Percentiles rank a stretch among this genome's conserved stretches.
These are phyloP conservation scores for Protomyctophum bolini DNA, from an alignment of 2,113 vertebrate species.

Conservation along the genomic window DNA sequence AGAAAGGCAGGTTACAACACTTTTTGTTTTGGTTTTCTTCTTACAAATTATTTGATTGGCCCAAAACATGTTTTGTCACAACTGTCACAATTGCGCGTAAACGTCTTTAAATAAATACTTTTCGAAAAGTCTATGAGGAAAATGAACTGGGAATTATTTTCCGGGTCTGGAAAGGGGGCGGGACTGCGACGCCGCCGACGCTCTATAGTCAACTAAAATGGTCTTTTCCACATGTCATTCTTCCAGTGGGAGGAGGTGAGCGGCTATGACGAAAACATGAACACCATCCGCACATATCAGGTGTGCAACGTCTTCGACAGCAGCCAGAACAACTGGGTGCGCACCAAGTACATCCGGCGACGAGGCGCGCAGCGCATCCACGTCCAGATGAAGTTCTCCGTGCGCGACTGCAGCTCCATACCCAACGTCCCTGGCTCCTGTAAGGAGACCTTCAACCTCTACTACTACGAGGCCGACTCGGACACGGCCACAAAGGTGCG, in stretches of 20 bases:
- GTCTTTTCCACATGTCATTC: neutral
- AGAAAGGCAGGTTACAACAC: too few relatives aligned
- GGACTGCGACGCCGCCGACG: too few relatives aligned
- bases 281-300: conserved; percentile 97
- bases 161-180: too few relatives aligned
- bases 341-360: conserved; percentile 90
- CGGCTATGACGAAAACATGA: conserved; percentile 97
- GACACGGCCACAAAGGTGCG: conserved; percentile 84
- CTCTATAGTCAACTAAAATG: neutral
- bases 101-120: too few relatives aligned
- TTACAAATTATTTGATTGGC: too few relatives aligned
- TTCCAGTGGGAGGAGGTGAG: conserved; percentile 97
- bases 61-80: too few relatives aligned
- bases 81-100: too few relatives aligned
- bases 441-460: conserved; percentile 98
- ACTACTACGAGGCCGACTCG: conserved; percentile 89
- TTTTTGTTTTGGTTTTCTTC: too few relatives aligned
- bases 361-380: conserved; percentile 92
- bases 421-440: conserved; percentile 95
- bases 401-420: conserved; percentile 96
- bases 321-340: conserved; percentile 97
- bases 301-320: conserved; percentile 95
- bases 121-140: too few relatives aligned
- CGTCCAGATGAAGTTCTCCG: conserved; percentile 97
- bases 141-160: too few relatives aligned